These are phyloP conservation scores for Dicentrarchus labrax DNA, from an alignment of 2,113 vertebrate species.

Conservation along the genomic window DNA sequence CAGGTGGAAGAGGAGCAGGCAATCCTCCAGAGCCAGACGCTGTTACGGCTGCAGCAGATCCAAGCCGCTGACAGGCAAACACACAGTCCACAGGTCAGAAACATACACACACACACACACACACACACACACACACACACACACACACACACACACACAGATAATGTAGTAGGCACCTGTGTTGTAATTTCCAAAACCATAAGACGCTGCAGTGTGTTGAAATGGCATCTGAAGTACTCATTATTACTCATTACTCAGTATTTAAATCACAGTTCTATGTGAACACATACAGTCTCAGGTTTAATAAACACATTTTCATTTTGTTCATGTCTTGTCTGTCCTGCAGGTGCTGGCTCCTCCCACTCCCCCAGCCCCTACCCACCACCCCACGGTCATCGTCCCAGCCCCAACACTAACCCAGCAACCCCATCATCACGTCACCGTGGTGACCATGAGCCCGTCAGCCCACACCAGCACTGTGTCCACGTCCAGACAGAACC, in stretches of 20 bases:
- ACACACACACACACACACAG: neutral
- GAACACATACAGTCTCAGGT: neutral
- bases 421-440: constrained; percentile 94
- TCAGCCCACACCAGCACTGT: constrained; percentile 93
- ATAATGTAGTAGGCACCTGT: no score
- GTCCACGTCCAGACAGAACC: constrained; percentile 97
- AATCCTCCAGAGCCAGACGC: constrained; percentile 87
- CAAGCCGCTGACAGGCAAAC: constrained; percentile 87
- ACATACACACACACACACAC: neutral
- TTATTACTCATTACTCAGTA: no score
- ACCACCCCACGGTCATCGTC: constrained; percentile 97
- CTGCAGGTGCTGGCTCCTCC: constrained; percentile 88
- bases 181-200: neutral
- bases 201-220: no score
- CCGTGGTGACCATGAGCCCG: constrained; percentile 96
- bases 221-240: neutral
- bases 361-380: constrained; percentile 91
- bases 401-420: constrained; percentile 90
- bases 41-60: constrained; percentile 88
- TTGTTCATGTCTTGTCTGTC: constrained; percentile 6
- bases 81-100: constrained; percentile 89
- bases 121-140: neutral
- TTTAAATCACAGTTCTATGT: neutral
- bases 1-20: constrained; percentile 97
- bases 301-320: neutral